Evolutionary conservation across 2,888 invertebrate species (phyloP).

Genomic region (Drosophila borealis): DNA sequence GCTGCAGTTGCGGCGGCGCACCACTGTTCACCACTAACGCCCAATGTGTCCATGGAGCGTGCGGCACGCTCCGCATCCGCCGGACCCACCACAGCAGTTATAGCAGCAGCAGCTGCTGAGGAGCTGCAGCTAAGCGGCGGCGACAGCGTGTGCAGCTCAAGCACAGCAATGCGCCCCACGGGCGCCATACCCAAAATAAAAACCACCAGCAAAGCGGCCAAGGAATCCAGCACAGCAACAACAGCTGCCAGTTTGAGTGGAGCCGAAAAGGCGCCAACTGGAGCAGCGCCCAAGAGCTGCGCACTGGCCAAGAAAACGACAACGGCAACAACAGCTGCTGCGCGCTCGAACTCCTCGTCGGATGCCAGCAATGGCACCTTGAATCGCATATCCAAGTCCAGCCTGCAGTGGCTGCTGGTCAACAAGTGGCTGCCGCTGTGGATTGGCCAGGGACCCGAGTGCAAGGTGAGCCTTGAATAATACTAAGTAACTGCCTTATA

Average conservation of each 20-base stretch:
- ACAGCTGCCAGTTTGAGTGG: conserved; percentile 27
- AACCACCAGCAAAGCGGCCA: conserved; percentile 54
- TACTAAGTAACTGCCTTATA: neutral
- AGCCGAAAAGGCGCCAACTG: conserved; percentile 27
- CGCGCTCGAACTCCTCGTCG: conserved; percentile 48
- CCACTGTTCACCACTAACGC: conserved; percentile 57
- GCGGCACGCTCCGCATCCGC: conserved; percentile 79
- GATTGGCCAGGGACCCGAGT: conserved; percentile 87
- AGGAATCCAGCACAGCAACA: conserved; percentile 49
- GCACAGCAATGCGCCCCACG: conserved; percentile 55
- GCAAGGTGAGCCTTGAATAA: conserved; percentile 78
- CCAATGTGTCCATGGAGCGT: conserved; percentile 77
- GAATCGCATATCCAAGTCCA: conserved; percentile 87
- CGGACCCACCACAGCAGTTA: conserved; percentile 63
- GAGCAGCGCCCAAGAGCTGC: conserved; percentile 55
- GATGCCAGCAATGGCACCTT: conserved; percentile 78
- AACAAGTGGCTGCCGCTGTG: conserved; percentile 89
- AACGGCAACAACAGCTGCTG: conserved; percentile 20
- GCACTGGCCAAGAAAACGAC: conserved; percentile 67
- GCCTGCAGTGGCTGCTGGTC: conserved; percentile 88
- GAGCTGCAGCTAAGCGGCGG: conserved; percentile 28
- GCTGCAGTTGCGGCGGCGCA: conserved; percentile 56
- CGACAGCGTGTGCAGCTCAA: conserved; percentile 35
- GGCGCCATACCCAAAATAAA: conserved; percentile 83
- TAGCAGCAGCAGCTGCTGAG: conserved; percentile 37